Percentiles rank a stretch among this genome's conserved stretches.
phyloP scores from a whole-genome alignment of 1,140 invertebrate species.

The Drosophila pallidifrons region DNA sequence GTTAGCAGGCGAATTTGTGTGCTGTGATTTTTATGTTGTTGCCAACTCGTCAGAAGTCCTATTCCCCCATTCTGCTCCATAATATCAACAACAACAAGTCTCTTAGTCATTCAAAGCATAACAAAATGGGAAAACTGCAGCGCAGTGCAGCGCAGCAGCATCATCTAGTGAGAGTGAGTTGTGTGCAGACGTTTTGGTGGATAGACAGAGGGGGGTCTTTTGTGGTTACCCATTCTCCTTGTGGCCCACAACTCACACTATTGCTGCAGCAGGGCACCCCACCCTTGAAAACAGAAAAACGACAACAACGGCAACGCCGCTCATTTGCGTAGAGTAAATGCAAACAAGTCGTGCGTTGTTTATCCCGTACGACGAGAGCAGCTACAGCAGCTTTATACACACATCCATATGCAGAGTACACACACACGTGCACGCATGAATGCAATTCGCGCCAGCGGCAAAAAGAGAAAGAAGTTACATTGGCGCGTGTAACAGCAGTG shows the following conservation, averaged over 20 bases:
- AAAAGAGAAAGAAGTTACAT: slow-evolving; percentile 53
- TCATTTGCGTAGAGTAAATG: slow-evolving; percentile 82
- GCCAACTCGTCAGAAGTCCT: slow-evolving; percentile 69
- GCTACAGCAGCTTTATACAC: slow-evolving; percentile 14
- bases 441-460: slow-evolving; percentile 58
- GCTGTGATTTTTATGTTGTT: slow-evolving; percentile 79
- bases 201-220: slow-evolving; percentile 6
- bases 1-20: slow-evolving; percentile 70
- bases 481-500: slow-evolving; percentile 62
- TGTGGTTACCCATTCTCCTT: slow-evolving; percentile 17
- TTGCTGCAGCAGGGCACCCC: slow-evolving; percentile 22
- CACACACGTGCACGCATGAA: slow-evolving; percentile 64
- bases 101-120: slow-evolving; percentile 73
- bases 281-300: slow-evolving; percentile 59
- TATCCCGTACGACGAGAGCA: slow-evolving; percentile 37
- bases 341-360: slow-evolving; percentile 68
- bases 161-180: slow-evolving; percentile 75
- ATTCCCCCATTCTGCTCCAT: slow-evolving; percentile 44
- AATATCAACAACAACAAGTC: slow-evolving; percentile 44
- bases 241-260: slow-evolving; percentile 23
- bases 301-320: slow-evolving; percentile 63
- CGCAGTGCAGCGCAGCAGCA: slow-evolving; percentile 45
- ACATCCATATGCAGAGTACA: slow-evolving; percentile 26
- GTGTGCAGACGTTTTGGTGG: slow-evolving; percentile 45
- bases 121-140: slow-evolving; percentile 55